Percentiles rank a stretch among this genome's conserved stretches.
Conservation (phyloP, 2,888 invertebrate species). For the Melanostoma scalare region DNA sequence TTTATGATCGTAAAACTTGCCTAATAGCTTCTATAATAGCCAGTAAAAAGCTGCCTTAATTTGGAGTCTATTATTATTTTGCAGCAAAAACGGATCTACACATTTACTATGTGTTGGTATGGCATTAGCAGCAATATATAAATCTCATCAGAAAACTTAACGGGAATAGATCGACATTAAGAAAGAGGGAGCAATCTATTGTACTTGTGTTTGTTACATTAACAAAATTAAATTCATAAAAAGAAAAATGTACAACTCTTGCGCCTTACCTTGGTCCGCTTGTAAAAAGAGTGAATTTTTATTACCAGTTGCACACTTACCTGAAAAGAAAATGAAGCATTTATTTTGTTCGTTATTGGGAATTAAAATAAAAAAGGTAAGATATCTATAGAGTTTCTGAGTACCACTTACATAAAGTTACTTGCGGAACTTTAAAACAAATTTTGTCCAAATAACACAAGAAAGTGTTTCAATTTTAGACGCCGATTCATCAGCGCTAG, state of each 20-base stretch:
- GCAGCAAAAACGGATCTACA: too few relatives aligned
- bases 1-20: too few relatives aligned
- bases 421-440: constrained; percentile 74
- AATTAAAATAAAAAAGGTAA: constrained; percentile 13
- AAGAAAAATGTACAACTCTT: constrained; percentile 48
- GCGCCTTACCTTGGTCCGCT: constrained; percentile 64
- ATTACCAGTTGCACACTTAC: constrained; percentile 73
- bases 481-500: constrained; percentile 73
- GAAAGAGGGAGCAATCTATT: background rate
- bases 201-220: background rate
- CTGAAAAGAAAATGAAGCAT: constrained; percentile 18
- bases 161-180: too few relatives aligned
- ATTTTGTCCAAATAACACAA: constrained; percentile 80
- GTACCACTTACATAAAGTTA: constrained; percentile 70
- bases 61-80: too few relatives aligned
- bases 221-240: constrained; percentile 4
- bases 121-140: too few relatives aligned
- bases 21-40: too few relatives aligned
- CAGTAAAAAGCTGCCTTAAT: too few relatives aligned
- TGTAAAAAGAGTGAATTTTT: constrained; percentile 67
- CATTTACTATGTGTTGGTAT: too few relatives aligned
- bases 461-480: constrained; percentile 75
- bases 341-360: background rate
- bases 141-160: too few relatives aligned
- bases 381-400: constrained; percentile 40